Conservation (phyloP, 2,888 invertebrate genomes). For the Catonia carolina region DNA sequence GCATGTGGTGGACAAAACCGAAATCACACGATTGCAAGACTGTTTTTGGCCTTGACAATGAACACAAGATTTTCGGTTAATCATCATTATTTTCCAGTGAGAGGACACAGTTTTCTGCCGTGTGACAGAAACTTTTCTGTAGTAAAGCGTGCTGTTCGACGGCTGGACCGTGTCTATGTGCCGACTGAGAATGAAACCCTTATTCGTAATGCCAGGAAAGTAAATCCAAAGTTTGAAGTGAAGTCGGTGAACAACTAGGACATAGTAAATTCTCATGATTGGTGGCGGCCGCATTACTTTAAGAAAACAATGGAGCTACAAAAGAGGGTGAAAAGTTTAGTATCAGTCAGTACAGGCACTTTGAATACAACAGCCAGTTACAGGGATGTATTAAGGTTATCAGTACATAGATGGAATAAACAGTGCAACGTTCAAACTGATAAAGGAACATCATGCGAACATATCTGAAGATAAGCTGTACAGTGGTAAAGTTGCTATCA, state of each 20-base stretch:
- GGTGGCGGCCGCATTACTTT: constrained; percentile 26
- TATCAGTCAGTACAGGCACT: constrained; percentile 17
- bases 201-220: background rate
- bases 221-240: constrained; percentile 11
- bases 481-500: background rate
- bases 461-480: background rate
- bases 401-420: background rate
- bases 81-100: constrained; percentile 27
- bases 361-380: background rate
- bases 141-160: constrained; percentile 21
- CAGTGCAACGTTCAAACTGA: background rate
- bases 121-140: constrained; percentile 28
- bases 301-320: constrained; percentile 18
- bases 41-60: constrained; percentile 23
- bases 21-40: constrained; percentile 25
- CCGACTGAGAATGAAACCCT: constrained; percentile 11
- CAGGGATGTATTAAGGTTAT: background rate
- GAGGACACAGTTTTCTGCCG: constrained; percentile 29
- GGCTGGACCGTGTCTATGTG: constrained; percentile 21
- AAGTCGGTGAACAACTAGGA: constrained; percentile 19
- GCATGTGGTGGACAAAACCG: constrained; percentile 36
- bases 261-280: constrained; percentile 24
- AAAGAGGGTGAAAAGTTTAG: constrained; percentile 17
- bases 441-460: background rate
- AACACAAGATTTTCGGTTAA: constrained; percentile 24